phyloP scores from a whole-genome alignment of 2,113 vertebrate species.

The Seriola aureovittata region DNA sequence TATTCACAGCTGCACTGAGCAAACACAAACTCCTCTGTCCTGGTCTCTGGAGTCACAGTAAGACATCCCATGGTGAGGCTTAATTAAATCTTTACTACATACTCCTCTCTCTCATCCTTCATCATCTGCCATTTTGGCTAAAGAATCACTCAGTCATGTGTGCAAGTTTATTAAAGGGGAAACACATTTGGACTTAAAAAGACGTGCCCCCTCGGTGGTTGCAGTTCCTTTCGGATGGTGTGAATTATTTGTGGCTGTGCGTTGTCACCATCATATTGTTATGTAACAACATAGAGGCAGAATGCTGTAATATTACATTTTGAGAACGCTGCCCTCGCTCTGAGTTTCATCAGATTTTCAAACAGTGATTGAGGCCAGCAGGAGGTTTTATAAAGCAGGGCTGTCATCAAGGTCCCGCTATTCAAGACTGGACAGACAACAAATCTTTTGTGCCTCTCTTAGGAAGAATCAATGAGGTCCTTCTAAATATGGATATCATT shows the following conservation, averaged over 20 bases:
- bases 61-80: constrained; percentile 76
- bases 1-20: constrained; percentile 71
- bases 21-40: constrained; percentile 76
- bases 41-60: constrained; percentile 60
- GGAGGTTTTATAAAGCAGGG: constrained; percentile 47
- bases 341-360: constrained; percentile 39
- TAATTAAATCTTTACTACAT: constrained; percentile 79
- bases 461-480: constrained; percentile 72
- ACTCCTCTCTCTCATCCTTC: constrained; percentile 73
- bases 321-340: constrained; percentile 19
- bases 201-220: constrained; percentile 1
- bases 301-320: constrained; percentile 16
- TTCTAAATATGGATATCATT: constrained; percentile 74
- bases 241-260: constrained; percentile 43
- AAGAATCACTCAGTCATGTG: constrained; percentile 65
- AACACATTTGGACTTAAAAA: constrained; percentile 42
- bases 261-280: constrained; percentile 52
- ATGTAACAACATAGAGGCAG: constrained; percentile 44
- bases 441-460: constrained; percentile 70
- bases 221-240: constrained; percentile 33
- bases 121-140: constrained; percentile 76
- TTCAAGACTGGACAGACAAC: constrained; percentile 68
- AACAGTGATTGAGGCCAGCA: constrained; percentile 43
- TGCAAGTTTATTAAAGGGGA: constrained; percentile 60
- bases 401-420: constrained; percentile 57